Evolutionary conservation across 1,140 invertebrate species (phyloP), one percentile per base, ranked within the genome.

Genomic region (Colletes gigas): DNA sequence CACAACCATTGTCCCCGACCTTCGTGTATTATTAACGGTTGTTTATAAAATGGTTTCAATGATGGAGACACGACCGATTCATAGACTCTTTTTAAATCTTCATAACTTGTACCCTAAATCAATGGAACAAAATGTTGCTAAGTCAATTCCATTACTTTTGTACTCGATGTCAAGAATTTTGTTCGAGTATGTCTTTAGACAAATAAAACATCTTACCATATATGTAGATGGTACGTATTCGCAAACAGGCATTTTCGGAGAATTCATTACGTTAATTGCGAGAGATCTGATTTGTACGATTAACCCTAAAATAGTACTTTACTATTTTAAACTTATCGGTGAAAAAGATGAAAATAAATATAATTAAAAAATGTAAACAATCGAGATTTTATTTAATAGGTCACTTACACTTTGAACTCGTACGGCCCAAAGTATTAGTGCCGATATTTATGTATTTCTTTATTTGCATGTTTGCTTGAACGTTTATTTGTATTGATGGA

Each of bases 1-100:
- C 96, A 99, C 3, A 99, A 92, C 96, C 97, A 99, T 92, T 99
- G 98, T 95, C 96, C 97, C 83, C 96, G 94, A 0, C 98, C 98
- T 85, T 98, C 96, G 88, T 97, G 95, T 7, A 99, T 94, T 5
- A 98, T 93, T 6, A 99, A 85, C 0, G 98, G 98, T 74, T 96
- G 95, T 89, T 96, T 97, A 91, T 98, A 99, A 83, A 96, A 96
- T 8, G 97, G 95, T 72, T 94, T 94, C 15, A 98, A 89, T 69
- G 95, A 96, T 47, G 97, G 97, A 57, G 95, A 96, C 57, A 99
- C 89, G 78, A 96, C 94, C 0, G 92, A 89, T 41, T 94, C 90
- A 54, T 96, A 93, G n/a, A 96, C 94, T 62, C 92, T 88, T 67
- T 94, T 89, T 4, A 96, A 94, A 69, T 94, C 90, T 72, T 95